Evolutionary conservation across 1,140 invertebrate genomes (phyloP), one percentile per base, ranked within the genome.

Genomic region (Zaprionus inermis): DNA sequence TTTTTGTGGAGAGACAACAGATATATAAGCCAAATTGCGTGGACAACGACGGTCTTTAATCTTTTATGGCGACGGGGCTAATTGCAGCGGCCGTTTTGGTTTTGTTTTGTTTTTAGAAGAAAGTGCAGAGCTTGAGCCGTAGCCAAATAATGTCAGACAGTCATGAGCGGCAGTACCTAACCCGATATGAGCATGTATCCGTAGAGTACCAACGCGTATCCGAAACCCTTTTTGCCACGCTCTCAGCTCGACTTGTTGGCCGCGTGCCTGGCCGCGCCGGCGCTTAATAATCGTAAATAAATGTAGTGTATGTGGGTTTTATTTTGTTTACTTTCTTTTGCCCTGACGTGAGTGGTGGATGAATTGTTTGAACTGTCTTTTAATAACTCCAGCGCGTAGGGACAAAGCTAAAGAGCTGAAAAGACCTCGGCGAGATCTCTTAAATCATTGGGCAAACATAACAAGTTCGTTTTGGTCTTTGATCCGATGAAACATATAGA

Each of bases 251-350:
- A 24, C 9, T 49, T 20, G 12, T 44, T 36, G 36, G 76, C 83
- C 83, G 79, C 83, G 84, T 86, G 84, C 83, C 84, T 57, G 52
- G 57, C 55, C 73, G 70, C 70, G 64, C 76, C 56, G 70, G 64
- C 60, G 70, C 64, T 79, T 66, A 75, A 86, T 86, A 79, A 69
- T 68, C 71, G 65, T 73, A 73, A 88, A 88, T 86, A 83, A 78
- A 89, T 72, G 69, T 88, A 63, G 34, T 69, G 56, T 69, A n/a
- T n/a, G n/a, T n/a, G n/a, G n/a, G n/a, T 28, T 32, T 4, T 68
- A 79, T 88, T 82, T 77, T 72, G 79, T 88, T 79, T 88, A 86
- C 83, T 86, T 86, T 86, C 83, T 86, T 86, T 86, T 79, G 67
- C 52, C 60, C 60, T 71, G 60, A 76, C 73, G 68, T 76, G 73